A percentile compares a stretch with the other conserved stretches of the same genome.
phyloP scores from a whole-genome alignment of 2,888 invertebrate species.

The Campoletis raptor region DNA sequence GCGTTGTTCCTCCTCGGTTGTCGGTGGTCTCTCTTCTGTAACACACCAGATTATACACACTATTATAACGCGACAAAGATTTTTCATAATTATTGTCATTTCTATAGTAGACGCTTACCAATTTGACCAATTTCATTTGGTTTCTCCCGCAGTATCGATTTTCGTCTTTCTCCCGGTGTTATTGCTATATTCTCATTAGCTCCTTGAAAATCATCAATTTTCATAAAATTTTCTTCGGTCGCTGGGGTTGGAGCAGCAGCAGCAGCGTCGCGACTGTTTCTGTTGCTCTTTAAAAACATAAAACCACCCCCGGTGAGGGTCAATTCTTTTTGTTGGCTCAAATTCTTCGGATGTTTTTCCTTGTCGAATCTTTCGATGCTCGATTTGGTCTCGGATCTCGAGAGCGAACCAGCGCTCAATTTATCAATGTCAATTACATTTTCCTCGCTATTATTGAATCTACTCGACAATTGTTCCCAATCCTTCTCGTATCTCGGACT shows the following conservation, averaged over 20 bases:
- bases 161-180: constrained; percentile 77
- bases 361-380: constrained; percentile 78
- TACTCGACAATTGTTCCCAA: constrained; percentile 85
- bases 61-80: background rate
- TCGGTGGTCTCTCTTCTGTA: constrained; percentile 84
- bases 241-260: too few species aligned
- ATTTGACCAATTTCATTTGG: constrained; percentile 79
- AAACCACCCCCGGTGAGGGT: constrained; percentile 87
- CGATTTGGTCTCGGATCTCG: constrained; percentile 72
- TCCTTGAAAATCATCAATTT: constrained; percentile 77
- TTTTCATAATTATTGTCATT: background rate
- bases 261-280: constrained; percentile 80
- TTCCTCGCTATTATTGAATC: constrained; percentile 80
- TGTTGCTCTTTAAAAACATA: constrained; percentile 87
- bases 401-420: constrained; percentile 76
- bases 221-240: constrained; percentile 71
- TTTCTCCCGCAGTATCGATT: constrained; percentile 83
- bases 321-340: constrained; percentile 83
- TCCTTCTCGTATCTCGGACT: constrained; percentile 86
- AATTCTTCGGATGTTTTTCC: constrained; percentile 84
- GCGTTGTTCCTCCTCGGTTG: constrained; percentile 90
- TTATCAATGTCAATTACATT: constrained; percentile 83
- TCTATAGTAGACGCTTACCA: too few species aligned
- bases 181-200: background rate
- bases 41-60: constrained; percentile 33